phyloP scores from a whole-genome alignment of 1,140 invertebrate genomes.

The Anoplophora glabripennis region DNA sequence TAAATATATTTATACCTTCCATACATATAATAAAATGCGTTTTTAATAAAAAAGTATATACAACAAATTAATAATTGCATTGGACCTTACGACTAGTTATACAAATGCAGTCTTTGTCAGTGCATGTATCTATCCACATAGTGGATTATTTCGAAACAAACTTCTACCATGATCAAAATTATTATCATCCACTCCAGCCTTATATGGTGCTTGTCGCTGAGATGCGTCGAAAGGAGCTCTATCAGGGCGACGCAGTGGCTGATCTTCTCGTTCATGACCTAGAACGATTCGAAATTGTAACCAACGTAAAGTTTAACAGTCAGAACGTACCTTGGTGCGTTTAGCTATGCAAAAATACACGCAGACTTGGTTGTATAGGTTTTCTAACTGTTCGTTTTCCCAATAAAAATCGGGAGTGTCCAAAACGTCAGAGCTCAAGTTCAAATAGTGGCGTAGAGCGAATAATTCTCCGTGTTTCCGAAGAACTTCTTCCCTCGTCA shows the following conservation, averaged over 20 bases:
- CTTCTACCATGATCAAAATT: conserved; percentile 90
- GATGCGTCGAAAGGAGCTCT: conserved; percentile 79
- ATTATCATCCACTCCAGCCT: conserved; percentile 97
- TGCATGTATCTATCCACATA: conserved; percentile 58
- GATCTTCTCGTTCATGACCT: conserved; percentile 94
- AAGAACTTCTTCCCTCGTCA: conserved; percentile 71
- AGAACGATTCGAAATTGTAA: conserved; percentile 40
- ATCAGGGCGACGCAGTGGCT: conserved; percentile 90
- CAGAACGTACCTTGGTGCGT: conserved; percentile 67
- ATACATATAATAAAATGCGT: too few relatives aligned
- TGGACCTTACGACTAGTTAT: too few relatives aligned
- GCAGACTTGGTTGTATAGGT: conserved; percentile 75
- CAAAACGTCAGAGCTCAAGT: conserved; percentile 88
- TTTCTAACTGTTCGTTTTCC: conserved; percentile 86
- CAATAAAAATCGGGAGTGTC: conserved; percentile 97
- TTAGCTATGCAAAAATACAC: conserved; percentile 81
- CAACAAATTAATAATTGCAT: too few relatives aligned
- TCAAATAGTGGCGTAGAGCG: conserved; percentile 82
- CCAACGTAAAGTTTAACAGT: not conserved
- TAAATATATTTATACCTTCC: too few relatives aligned
- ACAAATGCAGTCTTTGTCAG: conserved; percentile 18
- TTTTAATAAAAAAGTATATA: too few relatives aligned
- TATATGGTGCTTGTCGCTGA: conserved; percentile 87
- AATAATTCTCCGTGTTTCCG: conserved; percentile 91
- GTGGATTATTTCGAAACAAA: conserved; percentile 83